Base-by-base conservation (phyloP, 2,113 vertebrate genomes). In the Aptenodytes forsteri region DNA sequence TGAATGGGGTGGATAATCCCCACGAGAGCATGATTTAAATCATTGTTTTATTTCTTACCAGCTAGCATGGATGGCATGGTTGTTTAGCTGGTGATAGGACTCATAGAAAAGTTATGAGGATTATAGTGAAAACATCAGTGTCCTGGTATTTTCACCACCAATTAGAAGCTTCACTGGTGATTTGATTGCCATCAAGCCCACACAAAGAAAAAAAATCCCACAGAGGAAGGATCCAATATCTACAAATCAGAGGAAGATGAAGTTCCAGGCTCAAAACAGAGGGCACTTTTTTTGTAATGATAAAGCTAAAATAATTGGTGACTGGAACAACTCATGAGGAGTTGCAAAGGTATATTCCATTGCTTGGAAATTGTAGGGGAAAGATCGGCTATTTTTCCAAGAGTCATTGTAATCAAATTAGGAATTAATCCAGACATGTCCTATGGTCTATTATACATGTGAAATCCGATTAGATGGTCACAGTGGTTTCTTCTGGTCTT, bases 401-500 rank as follows among this genome's bases (percentile, higher is more conserved):
- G 83, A 84, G 47, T 42, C 3, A 0, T 72, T 92, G 79, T 83
- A 96, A 94, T 96, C 23, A 78, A 95, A 85, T 91, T 65, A 93
- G 71, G 62, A 91, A 90, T 96, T 83, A 95, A 87, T 97, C 81
- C 66, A 87, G 91, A 71, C 52, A 42, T 89, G 72, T 91, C 77
- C 87, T 87, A 72, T 38, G 66, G 73, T 87, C 78, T 87, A 55
- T 75, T 92, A 64, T 89, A 77, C 75, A 83, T 58, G 25, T 76
- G 66, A 80, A 96, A 96, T 90, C 79, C 81, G 82, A 95, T 95
- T 95, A 96, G 85, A 90, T 71, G 64, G 82, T 87, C 78, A 71
- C 75, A 82, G 92, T 80, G 66, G 65, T 78, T 92, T 93, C 73
- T 96, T 86, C 87, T 93, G 88, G 66, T 87, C 79, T 91, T 78